These are phyloP conservation scores for Mobula hypostoma DNA, from an alignment of 2,113 vertebrate genomes.

Conservation along the genomic window DNA sequence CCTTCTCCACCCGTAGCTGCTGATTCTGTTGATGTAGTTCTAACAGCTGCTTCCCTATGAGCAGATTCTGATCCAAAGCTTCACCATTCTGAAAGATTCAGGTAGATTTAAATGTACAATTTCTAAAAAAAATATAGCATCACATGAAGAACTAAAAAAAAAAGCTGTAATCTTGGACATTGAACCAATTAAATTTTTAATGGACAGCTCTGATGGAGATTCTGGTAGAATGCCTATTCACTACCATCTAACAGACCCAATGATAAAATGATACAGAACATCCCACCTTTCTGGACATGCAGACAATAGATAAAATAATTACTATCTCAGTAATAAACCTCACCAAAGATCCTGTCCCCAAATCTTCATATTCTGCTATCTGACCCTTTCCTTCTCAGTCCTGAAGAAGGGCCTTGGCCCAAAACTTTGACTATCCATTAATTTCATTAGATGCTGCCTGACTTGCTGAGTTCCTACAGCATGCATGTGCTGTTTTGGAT, in stretches of 20 bases:
- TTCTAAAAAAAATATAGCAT: background rate
- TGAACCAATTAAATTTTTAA: background rate
- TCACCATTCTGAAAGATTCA: slow-evolving; percentile 42
- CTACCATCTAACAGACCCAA: background rate
- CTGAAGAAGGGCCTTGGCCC: too few species aligned
- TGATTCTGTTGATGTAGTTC: slow-evolving; percentile 46
- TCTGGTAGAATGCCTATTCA: background rate
- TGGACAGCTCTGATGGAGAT: background rate
- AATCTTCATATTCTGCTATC: too few species aligned
- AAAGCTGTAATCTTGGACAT: background rate
- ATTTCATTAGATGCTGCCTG: too few species aligned
- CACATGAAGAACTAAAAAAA: background rate
- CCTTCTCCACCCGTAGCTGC: slow-evolving; percentile 42
- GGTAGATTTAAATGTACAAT: background rate
- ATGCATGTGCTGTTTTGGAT: too few species aligned
- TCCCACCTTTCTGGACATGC: background rate
- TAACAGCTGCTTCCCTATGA: slow-evolving; percentile 45
- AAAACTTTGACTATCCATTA: too few species aligned
- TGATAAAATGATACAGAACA: background rate
- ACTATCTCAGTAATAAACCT: too few species aligned
- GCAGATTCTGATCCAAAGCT: slow-evolving; percentile 36
- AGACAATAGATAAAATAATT: background rate
- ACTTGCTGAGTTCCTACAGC: too few species aligned
- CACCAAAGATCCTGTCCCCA: too few species aligned
- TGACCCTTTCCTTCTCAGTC: too few species aligned